phyloP scores from a whole-genome alignment of 1,140 invertebrate species.

The Elysia chlorotica region DNA sequence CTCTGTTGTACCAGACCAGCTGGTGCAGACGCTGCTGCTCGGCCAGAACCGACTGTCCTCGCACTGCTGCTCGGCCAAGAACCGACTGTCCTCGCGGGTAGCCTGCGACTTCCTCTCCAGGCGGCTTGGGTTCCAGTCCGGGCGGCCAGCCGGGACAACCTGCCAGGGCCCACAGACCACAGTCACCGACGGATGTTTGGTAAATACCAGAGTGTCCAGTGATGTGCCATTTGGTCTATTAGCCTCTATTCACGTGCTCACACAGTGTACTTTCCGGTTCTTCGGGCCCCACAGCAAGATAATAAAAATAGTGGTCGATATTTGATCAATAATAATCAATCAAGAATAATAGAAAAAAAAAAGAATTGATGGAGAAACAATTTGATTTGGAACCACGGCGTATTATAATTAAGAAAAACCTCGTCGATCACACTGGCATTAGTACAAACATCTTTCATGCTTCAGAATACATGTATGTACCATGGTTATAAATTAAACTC shows the following conservation, averaged over 20 bases:
- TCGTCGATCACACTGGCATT: no score
- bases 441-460: no score
- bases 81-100: neutral
- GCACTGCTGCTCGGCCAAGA: neutral
- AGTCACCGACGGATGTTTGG: constrained; percentile 12
- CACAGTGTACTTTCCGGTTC: neutral
- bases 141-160: neutral
- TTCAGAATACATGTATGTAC: no score
- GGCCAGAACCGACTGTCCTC: neutral
- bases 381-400: no score
- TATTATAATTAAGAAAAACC: no score
- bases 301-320: neutral
- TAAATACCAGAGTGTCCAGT: neutral
- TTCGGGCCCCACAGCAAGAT: neutral
- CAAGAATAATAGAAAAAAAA: neutral
- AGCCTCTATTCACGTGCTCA: neutral
- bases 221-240: no score
- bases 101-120: constrained; percentile 1
- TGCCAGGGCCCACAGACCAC: neutral
- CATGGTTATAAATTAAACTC: no score
- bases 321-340: neutral
- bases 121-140: neutral
- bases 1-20: no score
- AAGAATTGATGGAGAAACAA: neutral
- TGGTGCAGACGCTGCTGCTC: no score